Evolutionary conservation across 37 sponge, comb jelly and placozoan species (phyloP).

Genomic region (Chondrosia reniformis): DNA sequence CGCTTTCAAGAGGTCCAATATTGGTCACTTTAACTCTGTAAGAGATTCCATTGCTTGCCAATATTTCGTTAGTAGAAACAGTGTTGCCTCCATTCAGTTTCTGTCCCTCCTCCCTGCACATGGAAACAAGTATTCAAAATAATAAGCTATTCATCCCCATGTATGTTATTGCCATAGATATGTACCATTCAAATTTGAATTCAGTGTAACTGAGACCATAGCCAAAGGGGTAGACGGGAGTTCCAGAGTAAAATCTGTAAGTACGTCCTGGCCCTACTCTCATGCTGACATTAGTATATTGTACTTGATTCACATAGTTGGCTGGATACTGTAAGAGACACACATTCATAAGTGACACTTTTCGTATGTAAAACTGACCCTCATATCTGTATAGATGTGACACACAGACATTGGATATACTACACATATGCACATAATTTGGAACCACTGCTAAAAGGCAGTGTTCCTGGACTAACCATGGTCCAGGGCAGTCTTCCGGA

Average conservation of each 20-base stretch:
- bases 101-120: slow-evolving; percentile 11
- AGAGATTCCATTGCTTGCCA: slow-evolving; percentile 20
- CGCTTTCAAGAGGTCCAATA: slow-evolving; percentile 53
- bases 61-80: not conserved
- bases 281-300: slow-evolving; percentile 69
- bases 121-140: not conserved
- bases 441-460: no score
- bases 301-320: slow-evolving; percentile 67
- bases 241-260: slow-evolving; percentile 76
- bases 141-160: no score
- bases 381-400: not conserved
- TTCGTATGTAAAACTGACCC: no score
- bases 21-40: slow-evolving; percentile 72
- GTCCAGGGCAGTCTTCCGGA: slow-evolving; percentile 79
- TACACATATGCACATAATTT: no score
- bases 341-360: no score
- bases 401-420: no score
- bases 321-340: slow-evolving; percentile 52
- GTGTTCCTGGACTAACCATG: slow-evolving; percentile 32
- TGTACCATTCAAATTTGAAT: slow-evolving; percentile 53
- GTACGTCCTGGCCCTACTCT: slow-evolving; percentile 63
- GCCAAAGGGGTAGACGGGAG: slow-evolving; percentile 65
- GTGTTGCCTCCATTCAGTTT: not conserved
- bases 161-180: no score
- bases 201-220: slow-evolving; percentile 72